Base-by-base conservation (phyloP, 2,888 invertebrate species). In the Pammene aurita region DNA sequence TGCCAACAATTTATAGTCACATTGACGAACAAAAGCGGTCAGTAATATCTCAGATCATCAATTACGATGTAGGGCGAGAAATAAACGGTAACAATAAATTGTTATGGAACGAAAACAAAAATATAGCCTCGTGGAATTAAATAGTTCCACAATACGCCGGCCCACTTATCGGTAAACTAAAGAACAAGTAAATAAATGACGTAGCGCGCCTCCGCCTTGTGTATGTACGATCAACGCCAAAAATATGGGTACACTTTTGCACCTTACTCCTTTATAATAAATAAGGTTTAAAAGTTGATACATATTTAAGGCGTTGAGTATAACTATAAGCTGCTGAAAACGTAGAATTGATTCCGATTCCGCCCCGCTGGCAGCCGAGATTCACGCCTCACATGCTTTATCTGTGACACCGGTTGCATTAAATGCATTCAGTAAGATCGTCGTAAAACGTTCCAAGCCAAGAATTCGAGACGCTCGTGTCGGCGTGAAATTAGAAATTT, bases 1-100 rank as follows among this genome's bases (percentile, higher is more conserved):
- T 86, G 87, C 86, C 87, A 87, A 84, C 75, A 77, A 77, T 78
- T 66, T 71, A 72, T 72, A 55, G 74, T 70, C 74, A 77, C 75
- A 76, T 77, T 75, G 70, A 72, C 72, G 71, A 75, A 68, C 42
- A 68, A 73, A 76, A 73, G 76, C 74, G 74, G 60, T 50, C 60
- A 38, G 16, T n/a, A 68, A 65, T 64, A 54, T 69, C 46, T n/a
- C 41, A 48, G 41, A 46, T 34, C 46, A 60, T 35, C 46, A n/a
- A 64, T 64, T 58, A 48, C 26, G 46, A 55, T 65, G 26, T 55
- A 54, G 41, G 46, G 26, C 64, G 35, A 46, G 34, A 54, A 42
- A 57, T 60, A 54, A 18, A 58, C 26, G 52, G 35, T 50, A 63
- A 38, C 34, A 48, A n/a, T 50, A 55, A 42, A 48, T 48, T 16